Evolutionary conservation across 2,113 vertebrate genomes (phyloP).

Genomic region (Sinocyclocheilus grahami): DNA sequence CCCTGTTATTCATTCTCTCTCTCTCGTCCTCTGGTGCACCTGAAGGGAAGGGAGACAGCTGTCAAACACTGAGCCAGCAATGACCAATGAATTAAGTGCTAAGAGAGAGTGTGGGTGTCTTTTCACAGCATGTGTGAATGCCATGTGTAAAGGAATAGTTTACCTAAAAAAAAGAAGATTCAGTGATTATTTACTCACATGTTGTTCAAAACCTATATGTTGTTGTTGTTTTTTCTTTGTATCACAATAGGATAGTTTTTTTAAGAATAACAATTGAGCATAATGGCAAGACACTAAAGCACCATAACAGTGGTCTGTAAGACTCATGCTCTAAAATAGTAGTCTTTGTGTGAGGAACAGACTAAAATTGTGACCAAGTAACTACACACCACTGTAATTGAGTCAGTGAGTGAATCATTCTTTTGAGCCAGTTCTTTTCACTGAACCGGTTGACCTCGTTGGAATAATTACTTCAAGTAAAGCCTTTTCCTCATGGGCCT

Average conservation of each 20-base stretch:
- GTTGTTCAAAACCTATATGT: not conserved
- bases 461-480: not conserved
- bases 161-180: not conserved
- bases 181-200: not conserved
- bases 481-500: not conserved
- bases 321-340: not conserved
- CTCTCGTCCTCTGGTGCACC: slow-evolving; percentile 21
- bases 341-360: not conserved
- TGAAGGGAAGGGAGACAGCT: slow-evolving; percentile 60
- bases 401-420: not conserved
- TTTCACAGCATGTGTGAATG: not conserved
- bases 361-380: no score
- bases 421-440: not conserved
- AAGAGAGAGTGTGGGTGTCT: not conserved
- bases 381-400: not conserved
- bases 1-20: slow-evolving; percentile 24
- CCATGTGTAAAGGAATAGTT: not conserved
- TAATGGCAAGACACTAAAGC: not conserved
- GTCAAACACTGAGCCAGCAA: slow-evolving; percentile 58
- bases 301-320: not conserved
- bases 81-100: slow-evolving; percentile 8
- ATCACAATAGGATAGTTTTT: not conserved
- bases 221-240: not conserved
- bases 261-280: not conserved
- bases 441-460: not conserved